Evolutionary conservation across 92 coral and sea anemone genomes (phyloP).

Genomic region (Metridium senile): DNA sequence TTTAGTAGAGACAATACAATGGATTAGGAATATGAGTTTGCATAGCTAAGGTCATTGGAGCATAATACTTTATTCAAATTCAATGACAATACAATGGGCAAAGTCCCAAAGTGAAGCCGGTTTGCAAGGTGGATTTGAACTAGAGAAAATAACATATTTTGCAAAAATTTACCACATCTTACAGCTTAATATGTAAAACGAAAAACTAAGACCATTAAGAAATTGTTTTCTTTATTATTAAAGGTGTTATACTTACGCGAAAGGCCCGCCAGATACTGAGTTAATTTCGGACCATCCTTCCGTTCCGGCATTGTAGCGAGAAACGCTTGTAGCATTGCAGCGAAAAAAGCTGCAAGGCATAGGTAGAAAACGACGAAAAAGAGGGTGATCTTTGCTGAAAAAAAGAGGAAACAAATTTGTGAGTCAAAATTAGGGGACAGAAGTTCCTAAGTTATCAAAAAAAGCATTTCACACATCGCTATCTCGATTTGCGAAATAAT

Average conservation of each 20-base stretch:
- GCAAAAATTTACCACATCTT: neutral
- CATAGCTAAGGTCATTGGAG: neutral
- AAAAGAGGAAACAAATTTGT: conserved; percentile 3
- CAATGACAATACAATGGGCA: conserved; percentile 5
- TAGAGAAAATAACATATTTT: neutral
- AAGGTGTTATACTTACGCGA: conserved; percentile 60
- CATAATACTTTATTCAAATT: conserved; percentile 12
- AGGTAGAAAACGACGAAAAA: conserved; percentile 89
- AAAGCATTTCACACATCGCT: conserved; percentile 11
- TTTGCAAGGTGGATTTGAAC: neutral
- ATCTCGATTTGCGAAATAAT: conserved; percentile 31
- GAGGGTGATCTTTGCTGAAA: conserved; percentile 84
- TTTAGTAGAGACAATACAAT: neutral
- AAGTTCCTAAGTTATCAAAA: neutral
- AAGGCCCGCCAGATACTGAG: conserved; percentile 68
- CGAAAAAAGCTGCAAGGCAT: conserved; percentile 93
- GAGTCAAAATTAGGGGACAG: neutral
- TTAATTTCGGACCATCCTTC: conserved; percentile 85
- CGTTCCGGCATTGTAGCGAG: conserved; percentile 81
- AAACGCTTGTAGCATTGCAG: conserved; percentile 89
- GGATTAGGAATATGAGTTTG: neutral
- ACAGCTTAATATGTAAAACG: neutral
- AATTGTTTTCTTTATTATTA: neutral
- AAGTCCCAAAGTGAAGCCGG: neutral
- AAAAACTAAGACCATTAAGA: neutral